Conservation (phyloP, 30 jellyfish, hydroid and myxozoan species). For the Clytia hemisphaerica region DNA sequence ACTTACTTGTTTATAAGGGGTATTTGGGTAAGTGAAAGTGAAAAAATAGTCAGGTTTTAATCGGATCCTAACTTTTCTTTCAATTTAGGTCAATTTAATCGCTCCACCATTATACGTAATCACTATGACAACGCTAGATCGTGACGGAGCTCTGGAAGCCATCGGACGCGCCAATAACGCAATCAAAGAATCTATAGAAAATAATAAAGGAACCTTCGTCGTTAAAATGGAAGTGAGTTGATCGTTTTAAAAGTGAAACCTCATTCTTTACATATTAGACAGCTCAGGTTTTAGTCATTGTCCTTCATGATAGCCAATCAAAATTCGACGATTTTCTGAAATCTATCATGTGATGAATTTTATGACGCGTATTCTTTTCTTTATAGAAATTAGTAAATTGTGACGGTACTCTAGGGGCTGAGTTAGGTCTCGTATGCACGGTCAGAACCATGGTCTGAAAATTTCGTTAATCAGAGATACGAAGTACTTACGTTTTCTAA, state of each 20-base stretch:
- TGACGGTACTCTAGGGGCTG: too few relatives aligned
- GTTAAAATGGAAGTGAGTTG: conserved; percentile 93
- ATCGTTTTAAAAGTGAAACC: neutral
- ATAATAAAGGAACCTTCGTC: conserved; percentile 81
- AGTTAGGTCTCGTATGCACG: too few relatives aligned
- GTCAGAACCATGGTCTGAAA: too few relatives aligned
- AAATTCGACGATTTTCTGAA: too few relatives aligned
- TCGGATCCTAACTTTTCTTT: neutral
- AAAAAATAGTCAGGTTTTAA: neutral
- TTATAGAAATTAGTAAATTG: too few relatives aligned
- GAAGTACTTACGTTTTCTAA: too few relatives aligned
- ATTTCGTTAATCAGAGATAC: too few relatives aligned
- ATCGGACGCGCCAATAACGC: conserved; percentile 67
- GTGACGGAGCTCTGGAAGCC: conserved; percentile 78
- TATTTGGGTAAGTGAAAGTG: neutral
- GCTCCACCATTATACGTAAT: conserved; percentile 98
- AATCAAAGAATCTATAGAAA: conserved; percentile 62
- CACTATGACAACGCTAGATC: conserved; percentile 84
- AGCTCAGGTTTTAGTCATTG: neutral
- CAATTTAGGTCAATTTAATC: conserved; percentile 69
- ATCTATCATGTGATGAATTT: too few relatives aligned
- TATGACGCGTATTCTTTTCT: too few relatives aligned
- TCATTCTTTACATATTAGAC: neutral
- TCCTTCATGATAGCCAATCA: too few relatives aligned
- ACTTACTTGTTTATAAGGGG: neutral